Evolutionary conservation across 2,888 invertebrate genomes (phyloP).

Genomic region (Eupithecia exiguata): DNA sequence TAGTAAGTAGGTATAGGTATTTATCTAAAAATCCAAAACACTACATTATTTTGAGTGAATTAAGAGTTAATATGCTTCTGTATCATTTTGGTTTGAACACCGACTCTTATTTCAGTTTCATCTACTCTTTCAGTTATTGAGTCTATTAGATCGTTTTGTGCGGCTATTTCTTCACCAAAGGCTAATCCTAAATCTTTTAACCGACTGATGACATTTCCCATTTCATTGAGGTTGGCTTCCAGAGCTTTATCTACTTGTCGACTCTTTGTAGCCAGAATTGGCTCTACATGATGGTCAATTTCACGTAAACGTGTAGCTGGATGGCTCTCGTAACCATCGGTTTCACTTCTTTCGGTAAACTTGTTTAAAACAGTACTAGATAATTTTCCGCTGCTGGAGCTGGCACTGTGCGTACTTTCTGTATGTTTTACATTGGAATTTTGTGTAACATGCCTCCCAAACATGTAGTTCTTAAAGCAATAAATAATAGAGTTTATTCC

Average conservation of each 20-base stretch:
- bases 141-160: constrained; percentile 8
- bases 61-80: background rate
- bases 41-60: background rate
- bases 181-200: constrained; percentile 11
- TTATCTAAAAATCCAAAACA: background rate
- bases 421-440: background rate
- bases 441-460: constrained; percentile 78
- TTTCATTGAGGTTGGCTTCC: background rate
- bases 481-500: constrained; percentile 98
- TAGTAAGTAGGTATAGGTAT: background rate
- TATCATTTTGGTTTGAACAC: constrained; percentile 9
- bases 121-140: constrained; percentile 9
- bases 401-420: background rate
- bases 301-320: constrained; percentile 7
- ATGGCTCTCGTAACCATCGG: background rate
- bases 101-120: background rate
- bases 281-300: background rate
- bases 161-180: constrained; percentile 10
- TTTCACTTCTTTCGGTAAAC: background rate
- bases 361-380: background rate
- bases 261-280: background rate
- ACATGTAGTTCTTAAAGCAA: constrained; percentile 95
- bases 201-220: background rate
- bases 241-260: background rate
- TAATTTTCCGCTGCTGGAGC: constrained; percentile 2